Evolutionary conservation across 2,888 invertebrate genomes (phyloP).

Genomic region (Corbicula japonica): DNA sequence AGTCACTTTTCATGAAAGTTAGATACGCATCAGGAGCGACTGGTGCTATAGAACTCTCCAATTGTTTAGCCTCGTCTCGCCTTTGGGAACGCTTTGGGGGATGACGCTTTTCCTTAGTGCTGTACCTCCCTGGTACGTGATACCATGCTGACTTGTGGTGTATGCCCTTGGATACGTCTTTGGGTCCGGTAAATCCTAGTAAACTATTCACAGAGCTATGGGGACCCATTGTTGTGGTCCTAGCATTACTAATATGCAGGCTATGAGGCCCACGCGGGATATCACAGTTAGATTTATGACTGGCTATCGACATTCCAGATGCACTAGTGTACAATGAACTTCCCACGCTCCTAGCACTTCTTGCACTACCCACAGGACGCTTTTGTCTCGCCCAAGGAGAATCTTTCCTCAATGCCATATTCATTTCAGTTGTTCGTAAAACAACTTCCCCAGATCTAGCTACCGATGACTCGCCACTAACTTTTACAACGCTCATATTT

Average conservation of each 20-base stretch:
- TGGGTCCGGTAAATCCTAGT: slow-evolving; percentile 70
- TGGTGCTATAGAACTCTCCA: slow-evolving; percentile 58
- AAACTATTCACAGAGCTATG: slow-evolving; percentile 77
- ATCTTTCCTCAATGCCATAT: slow-evolving; percentile 25
- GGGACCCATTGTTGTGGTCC: slow-evolving; percentile 77
- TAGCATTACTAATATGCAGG: slow-evolving; percentile 72
- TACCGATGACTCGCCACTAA: slow-evolving; percentile 12
- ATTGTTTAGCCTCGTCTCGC: slow-evolving; percentile 61
- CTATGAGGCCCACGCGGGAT: slow-evolving; percentile 73
- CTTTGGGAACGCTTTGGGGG: slow-evolving; percentile 78
- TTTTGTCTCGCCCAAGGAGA: slow-evolving; percentile 42
- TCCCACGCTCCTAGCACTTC: slow-evolving; percentile 70
- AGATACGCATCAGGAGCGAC: slow-evolving; percentile 50
- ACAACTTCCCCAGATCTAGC: slow-evolving; percentile 43
- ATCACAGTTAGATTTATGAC: slow-evolving; percentile 69
- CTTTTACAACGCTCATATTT: slow-evolving; percentile 29
- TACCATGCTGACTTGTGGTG: slow-evolving; percentile 84
- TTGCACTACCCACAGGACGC: slow-evolving; percentile 65
- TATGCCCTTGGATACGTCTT: slow-evolving; percentile 64
- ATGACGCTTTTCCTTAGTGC: slow-evolving; percentile 69
- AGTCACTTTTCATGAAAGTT: slow-evolving; percentile 64
- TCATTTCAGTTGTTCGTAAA: slow-evolving; percentile 33
- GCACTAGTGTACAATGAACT: slow-evolving; percentile 67
- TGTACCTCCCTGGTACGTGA: slow-evolving; percentile 84
- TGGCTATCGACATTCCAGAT: slow-evolving; percentile 57